phyloP scores from a whole-genome alignment of 2,113 vertebrate species.

The Hippopotamus amphibius region DNA sequence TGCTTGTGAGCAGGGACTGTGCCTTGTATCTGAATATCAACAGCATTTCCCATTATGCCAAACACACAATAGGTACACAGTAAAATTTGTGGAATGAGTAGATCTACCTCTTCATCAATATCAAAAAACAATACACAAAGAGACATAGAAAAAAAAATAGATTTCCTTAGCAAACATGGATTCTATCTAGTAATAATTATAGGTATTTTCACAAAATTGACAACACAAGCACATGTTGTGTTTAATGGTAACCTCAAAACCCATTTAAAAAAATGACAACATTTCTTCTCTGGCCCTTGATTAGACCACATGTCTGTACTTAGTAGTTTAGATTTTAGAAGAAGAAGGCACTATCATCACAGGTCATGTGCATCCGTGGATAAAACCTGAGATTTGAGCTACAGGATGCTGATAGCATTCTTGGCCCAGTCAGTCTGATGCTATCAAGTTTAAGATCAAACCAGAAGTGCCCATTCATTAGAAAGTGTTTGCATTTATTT shows the following conservation, averaged over 20 bases:
- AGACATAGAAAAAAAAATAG: background rate
- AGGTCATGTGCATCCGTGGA: too few species aligned
- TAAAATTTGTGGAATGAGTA: background rate
- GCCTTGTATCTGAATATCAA: background rate
- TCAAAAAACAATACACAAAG: background rate
- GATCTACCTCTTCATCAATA: background rate
- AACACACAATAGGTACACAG: background rate
- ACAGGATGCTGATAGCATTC: background rate
- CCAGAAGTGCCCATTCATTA: background rate
- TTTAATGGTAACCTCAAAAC: background rate
- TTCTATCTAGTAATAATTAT: background rate
- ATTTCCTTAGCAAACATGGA: background rate
- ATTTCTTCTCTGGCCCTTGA: background rate
- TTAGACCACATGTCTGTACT: background rate
- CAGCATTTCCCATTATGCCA: background rate
- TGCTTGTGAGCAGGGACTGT: background rate
- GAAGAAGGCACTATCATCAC: background rate
- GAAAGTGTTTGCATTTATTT: background rate
- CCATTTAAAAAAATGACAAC: background rate
- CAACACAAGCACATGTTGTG: background rate
- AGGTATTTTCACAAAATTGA: background rate
- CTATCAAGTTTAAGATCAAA: background rate
- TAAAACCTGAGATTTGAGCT: background rate
- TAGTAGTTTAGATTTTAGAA: background rate
- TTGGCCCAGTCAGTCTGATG: background rate